Conservation (phyloP, 2,888 invertebrate species). For the Tenthredo distinguenda region DNA sequence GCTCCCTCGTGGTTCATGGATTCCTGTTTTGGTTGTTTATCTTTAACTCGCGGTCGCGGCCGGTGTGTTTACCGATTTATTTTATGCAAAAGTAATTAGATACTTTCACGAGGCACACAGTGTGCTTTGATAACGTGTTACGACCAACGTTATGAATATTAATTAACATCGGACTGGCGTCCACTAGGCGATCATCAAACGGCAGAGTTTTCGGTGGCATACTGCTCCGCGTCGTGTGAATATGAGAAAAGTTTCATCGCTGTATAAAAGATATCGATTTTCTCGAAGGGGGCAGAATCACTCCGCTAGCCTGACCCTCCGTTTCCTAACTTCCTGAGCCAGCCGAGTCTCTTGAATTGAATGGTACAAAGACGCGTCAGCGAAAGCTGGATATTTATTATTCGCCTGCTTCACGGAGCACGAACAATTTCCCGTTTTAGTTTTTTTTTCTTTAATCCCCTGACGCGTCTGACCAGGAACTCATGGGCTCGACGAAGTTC, state of each 20-base stretch:
- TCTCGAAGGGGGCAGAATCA: not conserved
- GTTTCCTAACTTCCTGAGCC: constrained; percentile 42
- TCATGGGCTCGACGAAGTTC: constrained; percentile 20
- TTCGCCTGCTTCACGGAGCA: not conserved
- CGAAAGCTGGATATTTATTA: constrained; percentile 1
- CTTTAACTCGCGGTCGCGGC: constrained; percentile 61
- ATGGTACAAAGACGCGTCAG: constrained; percentile 44
- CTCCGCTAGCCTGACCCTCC: not conserved
- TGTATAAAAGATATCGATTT: constrained; percentile 46
- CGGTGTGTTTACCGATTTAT: constrained; percentile 48
- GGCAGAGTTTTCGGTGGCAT: constrained; percentile 59
- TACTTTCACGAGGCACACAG: constrained; percentile 26
- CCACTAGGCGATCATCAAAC: constrained; percentile 72
- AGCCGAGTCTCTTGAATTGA: constrained; percentile 44
- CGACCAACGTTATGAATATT: constrained; percentile 65
- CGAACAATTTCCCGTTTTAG: not conserved
- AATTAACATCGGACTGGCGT: constrained; percentile 70
- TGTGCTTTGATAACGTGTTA: constrained; percentile 36
- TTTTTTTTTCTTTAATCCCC: constrained; percentile 26
- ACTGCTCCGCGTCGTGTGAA: not conserved
- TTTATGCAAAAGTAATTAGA: constrained; percentile 52
- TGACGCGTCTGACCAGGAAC: constrained; percentile 18
- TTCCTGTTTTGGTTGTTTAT: constrained; percentile 73
- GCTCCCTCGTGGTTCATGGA: constrained; percentile 64
- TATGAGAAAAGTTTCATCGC: constrained; percentile 27